Conservation (phyloP, 2,797 vertebrate species). For the Mormyrus proboscirostris region DNA sequence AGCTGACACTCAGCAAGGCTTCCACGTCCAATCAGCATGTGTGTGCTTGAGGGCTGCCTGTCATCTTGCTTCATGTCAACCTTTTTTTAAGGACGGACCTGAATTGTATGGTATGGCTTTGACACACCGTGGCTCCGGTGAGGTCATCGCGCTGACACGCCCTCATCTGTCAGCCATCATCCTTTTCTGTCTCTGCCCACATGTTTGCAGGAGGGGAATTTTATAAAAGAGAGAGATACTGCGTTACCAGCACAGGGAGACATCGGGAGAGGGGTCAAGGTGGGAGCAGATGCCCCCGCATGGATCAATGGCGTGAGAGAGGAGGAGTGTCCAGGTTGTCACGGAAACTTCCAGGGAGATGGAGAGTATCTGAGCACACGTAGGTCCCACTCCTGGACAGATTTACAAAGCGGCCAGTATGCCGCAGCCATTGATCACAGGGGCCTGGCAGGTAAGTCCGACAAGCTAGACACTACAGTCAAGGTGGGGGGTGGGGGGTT, state of each 20-base stretch:
- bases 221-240: constrained; percentile 45
- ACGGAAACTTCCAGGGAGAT: background rate
- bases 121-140: background rate
- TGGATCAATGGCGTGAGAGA: background rate
- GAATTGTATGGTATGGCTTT: background rate
- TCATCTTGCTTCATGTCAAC: background rate
- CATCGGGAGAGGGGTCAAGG: background rate
- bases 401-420: background rate
- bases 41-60: background rate
- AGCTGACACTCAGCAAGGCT: background rate
- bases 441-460: constrained; percentile 48
- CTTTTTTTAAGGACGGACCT: background rate
- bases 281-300: background rate
- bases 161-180: background rate
- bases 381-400: background rate
- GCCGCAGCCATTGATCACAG: constrained; percentile 53
- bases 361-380: background rate
- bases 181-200: constrained; percentile 37
- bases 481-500: constrained; percentile 16
- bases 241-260: constrained; percentile 45
- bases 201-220: constrained; percentile 59
- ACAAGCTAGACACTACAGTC: constrained; percentile 46
- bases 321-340: background rate
- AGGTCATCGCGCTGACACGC: background rate
- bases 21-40: background rate